Conservation (phyloP, 2,113 vertebrate species). For the Xenus cinereus region DNA sequence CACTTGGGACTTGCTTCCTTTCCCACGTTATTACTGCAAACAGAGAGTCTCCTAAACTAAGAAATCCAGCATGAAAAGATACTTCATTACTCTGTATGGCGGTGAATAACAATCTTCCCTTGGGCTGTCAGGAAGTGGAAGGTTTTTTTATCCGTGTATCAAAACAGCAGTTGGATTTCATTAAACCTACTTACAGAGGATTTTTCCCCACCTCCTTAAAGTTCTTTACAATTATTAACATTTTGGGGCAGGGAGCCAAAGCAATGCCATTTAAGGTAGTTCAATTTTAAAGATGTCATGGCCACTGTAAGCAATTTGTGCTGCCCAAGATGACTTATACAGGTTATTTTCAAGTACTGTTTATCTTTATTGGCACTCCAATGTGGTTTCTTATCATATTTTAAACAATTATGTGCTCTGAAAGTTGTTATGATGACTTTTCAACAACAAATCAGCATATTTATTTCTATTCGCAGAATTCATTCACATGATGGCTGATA, state of each 20-base stretch:
- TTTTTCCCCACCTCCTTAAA: background rate
- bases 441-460: background rate
- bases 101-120: background rate
- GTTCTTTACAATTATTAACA: background rate
- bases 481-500: background rate
- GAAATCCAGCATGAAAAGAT: slow-evolving; percentile 16
- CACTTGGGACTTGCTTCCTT: background rate
- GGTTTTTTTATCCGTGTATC: background rate
- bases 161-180: background rate
- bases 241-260: background rate
- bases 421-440: background rate
- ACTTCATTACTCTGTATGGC: background rate
- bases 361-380: background rate
- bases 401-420: background rate
- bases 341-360: background rate
- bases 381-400: background rate
- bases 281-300: background rate
- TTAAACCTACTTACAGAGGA: background rate
- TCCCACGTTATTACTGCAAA: background rate
- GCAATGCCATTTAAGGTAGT: background rate
- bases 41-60: background rate
- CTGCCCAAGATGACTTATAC: background rate
- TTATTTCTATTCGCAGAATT: background rate
- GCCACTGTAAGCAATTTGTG: background rate
- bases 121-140: background rate